These are phyloP conservation scores for Chrysotoxum bicinctum DNA, from an alignment of 2,888 invertebrate genomes.

Conservation along the genomic window DNA sequence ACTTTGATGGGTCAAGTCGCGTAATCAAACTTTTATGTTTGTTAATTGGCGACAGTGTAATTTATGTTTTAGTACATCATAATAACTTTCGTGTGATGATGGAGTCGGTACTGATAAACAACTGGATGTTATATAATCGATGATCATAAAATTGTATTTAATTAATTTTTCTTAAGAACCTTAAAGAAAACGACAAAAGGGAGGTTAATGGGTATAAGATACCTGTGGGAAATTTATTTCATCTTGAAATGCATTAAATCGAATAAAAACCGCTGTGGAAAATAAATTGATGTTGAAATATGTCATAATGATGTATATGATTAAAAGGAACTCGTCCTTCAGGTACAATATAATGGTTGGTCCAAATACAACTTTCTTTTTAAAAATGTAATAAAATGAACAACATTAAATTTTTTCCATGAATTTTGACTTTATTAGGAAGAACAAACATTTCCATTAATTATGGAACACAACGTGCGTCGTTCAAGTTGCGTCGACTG, in stretches of 20 bases:
- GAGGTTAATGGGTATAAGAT: not conserved
- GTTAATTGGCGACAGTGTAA: slow-evolving; percentile 44
- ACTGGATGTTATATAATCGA: slow-evolving; percentile 44
- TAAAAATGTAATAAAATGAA: too few relatives aligned
- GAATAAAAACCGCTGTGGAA: not conserved
- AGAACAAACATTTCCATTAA: too few relatives aligned
- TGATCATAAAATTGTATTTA: slow-evolving; percentile 37
- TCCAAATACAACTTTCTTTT: too few relatives aligned
- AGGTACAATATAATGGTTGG: too few relatives aligned
- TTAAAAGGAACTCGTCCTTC: too few relatives aligned
- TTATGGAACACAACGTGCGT: too few relatives aligned
- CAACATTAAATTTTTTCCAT: too few relatives aligned
- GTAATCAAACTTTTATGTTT: slow-evolving; percentile 33
- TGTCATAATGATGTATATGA: too few relatives aligned
- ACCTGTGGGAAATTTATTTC: slow-evolving; percentile 1
- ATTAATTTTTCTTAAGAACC: not conserved
- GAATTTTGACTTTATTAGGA: too few relatives aligned
- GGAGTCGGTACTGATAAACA: slow-evolving; percentile 23
- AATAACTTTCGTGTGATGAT: slow-evolving; percentile 20
- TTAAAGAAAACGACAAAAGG: not conserved
- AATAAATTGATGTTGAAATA: not conserved
- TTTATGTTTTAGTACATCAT: slow-evolving; percentile 50
- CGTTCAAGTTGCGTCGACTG: too few relatives aligned
- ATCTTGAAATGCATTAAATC: not conserved
- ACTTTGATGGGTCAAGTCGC: slow-evolving; percentile 31